Conservation (phyloP, 2,797 vertebrate genomes). For the Odontamblyopus rebecca region DNA sequence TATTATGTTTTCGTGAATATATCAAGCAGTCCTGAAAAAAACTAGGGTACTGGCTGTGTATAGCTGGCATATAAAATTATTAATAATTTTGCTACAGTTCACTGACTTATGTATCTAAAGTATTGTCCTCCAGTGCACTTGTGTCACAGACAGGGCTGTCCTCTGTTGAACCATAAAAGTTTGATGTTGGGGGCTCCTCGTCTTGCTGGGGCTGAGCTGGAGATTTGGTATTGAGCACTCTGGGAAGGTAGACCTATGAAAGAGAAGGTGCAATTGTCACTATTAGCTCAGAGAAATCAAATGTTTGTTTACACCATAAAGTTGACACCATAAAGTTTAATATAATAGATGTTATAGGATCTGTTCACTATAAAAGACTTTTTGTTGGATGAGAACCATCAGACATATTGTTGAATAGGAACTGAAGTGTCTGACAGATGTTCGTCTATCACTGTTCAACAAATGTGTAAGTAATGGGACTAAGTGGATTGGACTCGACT, state of each 20-base stretch:
- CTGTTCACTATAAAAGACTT: too few species aligned
- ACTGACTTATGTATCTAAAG: slow-evolving; percentile 32
- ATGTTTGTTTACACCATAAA: not conserved
- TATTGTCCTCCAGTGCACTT: slow-evolving; percentile 41
- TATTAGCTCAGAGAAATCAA: not conserved
- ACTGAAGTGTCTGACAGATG: not conserved
- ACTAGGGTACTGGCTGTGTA: not conserved
- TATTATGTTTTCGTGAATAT: not conserved
- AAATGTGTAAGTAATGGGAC: too few species aligned
- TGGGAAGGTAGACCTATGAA: slow-evolving; percentile 87
- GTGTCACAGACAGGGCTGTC: slow-evolving; percentile 49
- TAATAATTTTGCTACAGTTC: not conserved
- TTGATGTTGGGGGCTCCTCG: slow-evolving; percentile 9
- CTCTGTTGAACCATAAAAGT: slow-evolving; percentile 65
- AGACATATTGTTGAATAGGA: too few species aligned
- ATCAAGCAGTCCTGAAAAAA: not conserved
- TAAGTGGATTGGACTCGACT: too few species aligned
- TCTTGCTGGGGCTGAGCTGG: slow-evolving; percentile 20
- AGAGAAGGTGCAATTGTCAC: not conserved
- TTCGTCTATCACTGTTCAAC: not conserved
- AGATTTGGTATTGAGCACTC: slow-evolving; percentile 77
- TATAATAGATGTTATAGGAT: too few species aligned
- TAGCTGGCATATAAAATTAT: slow-evolving; percentile 5
- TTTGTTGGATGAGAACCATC: too few species aligned
- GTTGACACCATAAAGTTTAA: too few species aligned